Percentiles rank a stretch among this genome's conserved stretches.
These are phyloP conservation scores for Scylla paramamosain DNA, from an alignment of 1,140 invertebrate genomes.

Conservation along the genomic window DNA sequence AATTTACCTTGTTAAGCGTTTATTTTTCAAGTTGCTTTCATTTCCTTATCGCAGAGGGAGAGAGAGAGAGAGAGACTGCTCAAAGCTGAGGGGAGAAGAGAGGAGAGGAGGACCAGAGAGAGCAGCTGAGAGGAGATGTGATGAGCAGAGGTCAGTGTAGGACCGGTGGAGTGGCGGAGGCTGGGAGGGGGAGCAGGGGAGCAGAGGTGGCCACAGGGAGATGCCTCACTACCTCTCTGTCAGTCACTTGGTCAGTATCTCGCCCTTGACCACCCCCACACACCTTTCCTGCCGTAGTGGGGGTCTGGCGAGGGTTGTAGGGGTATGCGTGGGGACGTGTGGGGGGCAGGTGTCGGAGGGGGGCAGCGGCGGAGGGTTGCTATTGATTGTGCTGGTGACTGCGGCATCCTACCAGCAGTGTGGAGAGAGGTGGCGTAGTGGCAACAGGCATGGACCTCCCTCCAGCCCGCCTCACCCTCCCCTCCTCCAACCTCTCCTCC, in stretches of 20 bases:
- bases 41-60: background rate
- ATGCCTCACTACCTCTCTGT: too few species aligned
- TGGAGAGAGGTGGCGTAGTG: constrained; percentile 8
- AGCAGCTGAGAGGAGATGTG: background rate
- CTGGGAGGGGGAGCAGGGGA: background rate
- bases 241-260: too few species aligned
- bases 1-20: too few species aligned
- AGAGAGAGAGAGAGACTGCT: too few species aligned
- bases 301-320: background rate
- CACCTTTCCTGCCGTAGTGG: background rate
- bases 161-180: background rate
- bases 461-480: background rate
- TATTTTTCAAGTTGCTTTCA: too few species aligned
- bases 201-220: background rate
- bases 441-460: background rate
- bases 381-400: background rate
- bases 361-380: background rate
- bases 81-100: background rate
- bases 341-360: background rate
- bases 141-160: background rate
- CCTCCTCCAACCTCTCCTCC: background rate
- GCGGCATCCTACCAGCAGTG: background rate
- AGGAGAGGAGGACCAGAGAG: background rate
- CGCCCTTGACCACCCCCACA: too few species aligned
- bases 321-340: background rate